phyloP scores from a whole-genome alignment of 2,888 invertebrate genomes.

The Pammene aurita region DNA sequence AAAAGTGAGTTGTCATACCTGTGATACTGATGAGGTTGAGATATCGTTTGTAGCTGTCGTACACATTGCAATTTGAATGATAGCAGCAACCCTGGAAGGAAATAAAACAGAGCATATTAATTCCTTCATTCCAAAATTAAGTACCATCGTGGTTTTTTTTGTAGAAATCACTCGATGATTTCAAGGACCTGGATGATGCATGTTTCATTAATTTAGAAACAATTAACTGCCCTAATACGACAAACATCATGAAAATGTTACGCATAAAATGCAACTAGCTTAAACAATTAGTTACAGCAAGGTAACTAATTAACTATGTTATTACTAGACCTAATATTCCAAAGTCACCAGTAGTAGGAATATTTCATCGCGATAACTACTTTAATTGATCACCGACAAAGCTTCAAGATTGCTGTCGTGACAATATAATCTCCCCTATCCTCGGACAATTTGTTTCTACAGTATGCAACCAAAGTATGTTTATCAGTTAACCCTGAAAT shows the following conservation, averaged over 20 bases:
- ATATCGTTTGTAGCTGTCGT: constrained; percentile 59
- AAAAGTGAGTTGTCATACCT: constrained; percentile 45
- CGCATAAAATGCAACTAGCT: too few relatives aligned
- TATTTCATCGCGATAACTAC: constrained; percentile 26
- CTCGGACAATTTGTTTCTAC: constrained; percentile 59
- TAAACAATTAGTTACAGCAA: too few relatives aligned
- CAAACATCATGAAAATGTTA: too few relatives aligned
- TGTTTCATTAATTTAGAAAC: too few relatives aligned
- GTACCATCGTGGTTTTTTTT: too few relatives aligned
- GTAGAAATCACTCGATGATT: too few relatives aligned
- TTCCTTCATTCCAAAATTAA: not conserved
- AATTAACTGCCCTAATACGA: too few relatives aligned
- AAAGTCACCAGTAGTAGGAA: constrained; percentile 7
- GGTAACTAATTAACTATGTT: not conserved
- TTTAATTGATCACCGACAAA: constrained; percentile 31
- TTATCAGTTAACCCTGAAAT: not conserved
- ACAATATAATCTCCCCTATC: constrained; percentile 51
- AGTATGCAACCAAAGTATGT: constrained; percentile 27
- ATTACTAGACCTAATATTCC: not conserved
- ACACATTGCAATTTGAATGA: constrained; percentile 62
- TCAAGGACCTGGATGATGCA: too few relatives aligned
- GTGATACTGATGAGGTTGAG: constrained; percentile 55
- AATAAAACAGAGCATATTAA: constrained; percentile 40
- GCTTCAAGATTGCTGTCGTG: constrained; percentile 15
- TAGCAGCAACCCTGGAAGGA: constrained; percentile 65